These are phyloP conservation scores for Episyrphus balteatus DNA, from an alignment of 1,140 invertebrate genomes.

Conservation along the genomic window DNA sequence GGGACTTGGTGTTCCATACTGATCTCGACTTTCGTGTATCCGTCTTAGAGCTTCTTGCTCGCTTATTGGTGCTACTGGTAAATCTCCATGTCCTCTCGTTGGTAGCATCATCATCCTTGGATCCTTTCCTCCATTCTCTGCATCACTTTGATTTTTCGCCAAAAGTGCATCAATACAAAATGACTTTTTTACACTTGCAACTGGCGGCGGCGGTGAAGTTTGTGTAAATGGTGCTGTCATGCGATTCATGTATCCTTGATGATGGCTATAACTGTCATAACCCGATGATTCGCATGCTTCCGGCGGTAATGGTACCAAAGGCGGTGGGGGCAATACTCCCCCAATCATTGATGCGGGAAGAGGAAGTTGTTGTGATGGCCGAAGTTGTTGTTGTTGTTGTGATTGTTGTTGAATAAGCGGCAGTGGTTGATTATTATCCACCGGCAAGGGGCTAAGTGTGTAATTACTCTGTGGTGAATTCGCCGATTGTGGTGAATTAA, in stretches of 20 bases:
- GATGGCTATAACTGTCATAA: not conserved
- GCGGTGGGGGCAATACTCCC: not conserved
- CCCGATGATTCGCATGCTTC: slow-evolving; percentile 10
- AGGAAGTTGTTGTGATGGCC: not conserved
- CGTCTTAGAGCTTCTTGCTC: slow-evolving; percentile 33
- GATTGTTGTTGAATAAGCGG: slow-evolving; percentile 1
- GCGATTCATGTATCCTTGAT: not conserved
- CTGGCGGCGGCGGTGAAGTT: slow-evolving; percentile 7
- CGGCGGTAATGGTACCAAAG: slow-evolving; percentile 1
- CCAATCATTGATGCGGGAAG: not conserved
- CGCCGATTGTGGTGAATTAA: slow-evolving; percentile 10
- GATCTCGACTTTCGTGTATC: slow-evolving; percentile 28
- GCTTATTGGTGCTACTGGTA: slow-evolving; percentile 29
- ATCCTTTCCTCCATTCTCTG: slow-evolving; percentile 9
- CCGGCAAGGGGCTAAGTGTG: slow-evolving; percentile 13
- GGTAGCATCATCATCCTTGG: slow-evolving; percentile 16
- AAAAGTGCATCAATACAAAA: slow-evolving; percentile 59
- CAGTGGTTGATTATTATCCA: not conserved
- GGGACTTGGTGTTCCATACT: slow-evolving; percentile 32
- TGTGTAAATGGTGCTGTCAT: not conserved
- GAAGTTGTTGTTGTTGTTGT: not conserved
- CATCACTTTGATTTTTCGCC: slow-evolving; percentile 30
- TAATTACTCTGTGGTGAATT: slow-evolving; percentile 23
- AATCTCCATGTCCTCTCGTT: slow-evolving; percentile 23
- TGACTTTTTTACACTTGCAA: slow-evolving; percentile 39